These are phyloP conservation scores for Benthosema pterotum DNA, from an alignment of 2,797 vertebrate genomes.

Conservation along the genomic window DNA sequence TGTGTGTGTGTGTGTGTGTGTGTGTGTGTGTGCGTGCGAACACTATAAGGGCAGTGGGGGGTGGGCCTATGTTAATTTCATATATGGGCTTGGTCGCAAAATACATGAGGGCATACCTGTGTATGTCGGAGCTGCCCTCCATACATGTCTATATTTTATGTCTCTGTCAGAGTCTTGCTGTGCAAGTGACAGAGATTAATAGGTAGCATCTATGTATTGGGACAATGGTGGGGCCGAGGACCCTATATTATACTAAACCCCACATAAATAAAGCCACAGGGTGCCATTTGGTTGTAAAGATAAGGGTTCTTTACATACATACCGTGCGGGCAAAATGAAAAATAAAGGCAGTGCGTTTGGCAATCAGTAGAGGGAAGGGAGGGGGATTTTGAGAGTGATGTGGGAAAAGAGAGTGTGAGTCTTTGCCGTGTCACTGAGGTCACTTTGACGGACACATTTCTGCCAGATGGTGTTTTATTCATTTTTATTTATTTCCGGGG, in stretches of 20 bases:
- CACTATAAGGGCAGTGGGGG: too few relatives aligned
- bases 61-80: too few relatives aligned
- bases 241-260: slow-evolving; percentile 58
- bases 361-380: background rate
- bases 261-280: slow-evolving; percentile 70
- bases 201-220: slow-evolving; percentile 40
- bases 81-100: too few relatives aligned
- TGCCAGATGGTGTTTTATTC: slow-evolving; percentile 68
- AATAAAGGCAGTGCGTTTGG: slow-evolving; percentile 5
- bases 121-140: too few relatives aligned
- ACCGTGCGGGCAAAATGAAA: slow-evolving; percentile 17
- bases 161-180: slow-evolving; percentile 38
- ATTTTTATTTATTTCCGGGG: slow-evolving; percentile 64
- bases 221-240: slow-evolving; percentile 48
- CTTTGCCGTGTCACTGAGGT: slow-evolving; percentile 46
- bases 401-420: background rate
- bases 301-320: slow-evolving; percentile 50
- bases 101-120: too few relatives aligned
- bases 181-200: slow-evolving; percentile 68
- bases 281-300: slow-evolving; percentile 42
- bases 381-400: background rate
- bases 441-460: slow-evolving; percentile 59
- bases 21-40: background rate
- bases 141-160: too few relatives aligned
- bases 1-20: background rate